These are phyloP conservation scores for Fragum sueziense DNA, from an alignment of 2,888 invertebrate species.

Conservation along the genomic window DNA sequence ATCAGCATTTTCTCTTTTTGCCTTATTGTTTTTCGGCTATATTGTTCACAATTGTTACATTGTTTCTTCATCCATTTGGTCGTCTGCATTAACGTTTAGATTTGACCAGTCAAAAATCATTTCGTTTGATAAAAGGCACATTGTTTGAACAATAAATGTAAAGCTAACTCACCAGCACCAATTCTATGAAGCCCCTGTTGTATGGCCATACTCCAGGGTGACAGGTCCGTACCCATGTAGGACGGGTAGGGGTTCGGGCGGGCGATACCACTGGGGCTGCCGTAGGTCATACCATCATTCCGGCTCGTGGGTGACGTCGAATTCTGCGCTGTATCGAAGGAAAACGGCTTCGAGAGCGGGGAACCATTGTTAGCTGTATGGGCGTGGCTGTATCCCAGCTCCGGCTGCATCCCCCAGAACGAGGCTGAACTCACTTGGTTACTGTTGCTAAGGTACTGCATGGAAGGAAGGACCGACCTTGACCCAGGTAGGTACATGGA, in stretches of 20 bases:
- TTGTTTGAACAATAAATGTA: no score
- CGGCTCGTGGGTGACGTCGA: slow-evolving; percentile 45
- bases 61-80: no score
- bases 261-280: slow-evolving; percentile 37
- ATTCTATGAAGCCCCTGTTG: slow-evolving; percentile 60
- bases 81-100: no score
- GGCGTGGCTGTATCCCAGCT: slow-evolving; percentile 53
- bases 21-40: no score
- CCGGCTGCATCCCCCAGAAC: slow-evolving; percentile 61
- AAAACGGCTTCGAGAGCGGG: slow-evolving; percentile 48
- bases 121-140: no score
- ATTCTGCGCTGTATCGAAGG: slow-evolving; percentile 53
- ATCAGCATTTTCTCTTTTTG: no score
- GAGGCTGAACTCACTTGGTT: slow-evolving; percentile 56
- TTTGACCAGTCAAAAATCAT: no score
- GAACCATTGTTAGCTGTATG: slow-evolving; percentile 40
- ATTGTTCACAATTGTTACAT: no score
- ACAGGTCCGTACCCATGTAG: slow-evolving; percentile 59
- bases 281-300: slow-evolving; percentile 45
- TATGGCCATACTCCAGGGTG: slow-evolving; percentile 63
- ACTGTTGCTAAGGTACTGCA: slow-evolving; percentile 60
- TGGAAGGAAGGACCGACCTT: slow-evolving; percentile 56
- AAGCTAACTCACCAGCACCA: slow-evolving; percentile 50
- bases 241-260: slow-evolving; percentile 59
- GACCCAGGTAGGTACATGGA: slow-evolving; percentile 61